Conservation (phyloP, 2,113 vertebrate species). For the Anhinga rufa region DNA sequence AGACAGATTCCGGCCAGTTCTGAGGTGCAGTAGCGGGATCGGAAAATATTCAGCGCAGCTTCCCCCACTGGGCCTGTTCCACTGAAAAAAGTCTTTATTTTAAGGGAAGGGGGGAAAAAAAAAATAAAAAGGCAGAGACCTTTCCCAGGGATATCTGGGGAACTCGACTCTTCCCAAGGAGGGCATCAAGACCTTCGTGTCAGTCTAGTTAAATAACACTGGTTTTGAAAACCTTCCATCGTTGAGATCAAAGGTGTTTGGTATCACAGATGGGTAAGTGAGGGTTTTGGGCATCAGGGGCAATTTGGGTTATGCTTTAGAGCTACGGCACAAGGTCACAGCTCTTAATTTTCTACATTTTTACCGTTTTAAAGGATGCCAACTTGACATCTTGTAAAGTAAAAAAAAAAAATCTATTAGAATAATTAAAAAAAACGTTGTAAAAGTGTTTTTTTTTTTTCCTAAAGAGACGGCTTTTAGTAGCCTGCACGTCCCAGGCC, state of each 20-base stretch:
- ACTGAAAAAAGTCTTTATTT: neutral
- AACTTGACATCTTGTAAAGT: too few species aligned
- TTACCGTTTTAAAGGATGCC: neutral
- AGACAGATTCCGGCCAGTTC: neutral
- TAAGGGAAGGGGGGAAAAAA: neutral
- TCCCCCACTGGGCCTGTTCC: neutral
- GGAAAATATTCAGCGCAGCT: neutral
- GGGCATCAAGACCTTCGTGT: neutral
- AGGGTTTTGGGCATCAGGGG: neutral
- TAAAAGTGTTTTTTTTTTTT: neutral
- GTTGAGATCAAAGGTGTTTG: neutral
- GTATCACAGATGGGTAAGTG: too few species aligned
- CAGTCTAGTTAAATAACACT: neutral
- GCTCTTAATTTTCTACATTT: too few species aligned
- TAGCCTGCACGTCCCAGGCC: fast-evolving
- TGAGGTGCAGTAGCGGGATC: neutral
- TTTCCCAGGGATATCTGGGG: neutral
- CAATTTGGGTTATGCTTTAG: fast-evolving
- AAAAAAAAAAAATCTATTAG: too few species aligned
- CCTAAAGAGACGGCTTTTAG: neutral
- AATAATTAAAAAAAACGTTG: neutral
- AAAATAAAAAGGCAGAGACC: neutral
- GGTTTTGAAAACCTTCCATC: neutral
- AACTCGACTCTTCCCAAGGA: neutral
- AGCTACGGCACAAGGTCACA: neutral